A percentile compares a stretch with the other conserved stretches of the same genome.
phyloP scores from a whole-genome alignment of 2,888 invertebrate genomes.

The Omphaloscelis lunosa region DNA sequence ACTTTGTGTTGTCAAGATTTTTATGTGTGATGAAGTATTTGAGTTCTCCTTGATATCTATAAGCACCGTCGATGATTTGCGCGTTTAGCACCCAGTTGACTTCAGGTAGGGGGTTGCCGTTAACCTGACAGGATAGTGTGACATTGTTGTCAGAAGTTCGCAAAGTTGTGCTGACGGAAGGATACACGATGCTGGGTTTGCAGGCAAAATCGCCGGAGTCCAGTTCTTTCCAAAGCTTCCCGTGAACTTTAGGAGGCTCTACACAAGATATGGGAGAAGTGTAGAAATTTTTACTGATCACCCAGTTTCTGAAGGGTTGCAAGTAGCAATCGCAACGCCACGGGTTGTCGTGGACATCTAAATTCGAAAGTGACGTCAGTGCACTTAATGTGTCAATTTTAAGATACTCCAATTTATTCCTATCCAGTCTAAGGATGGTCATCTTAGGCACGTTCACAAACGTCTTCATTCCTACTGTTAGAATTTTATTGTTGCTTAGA shows the following conservation, averaged over 20 bases:
- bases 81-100: constrained; percentile 94
- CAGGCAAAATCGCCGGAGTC: constrained; percentile 95
- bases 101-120: constrained; percentile 94
- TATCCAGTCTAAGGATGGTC: constrained; percentile 92
- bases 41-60: constrained; percentile 87
- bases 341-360: constrained; percentile 95
- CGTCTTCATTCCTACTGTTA: constrained; percentile 92
- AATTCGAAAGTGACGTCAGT: constrained; percentile 92
- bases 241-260: constrained; percentile 92
- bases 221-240: constrained; percentile 94
- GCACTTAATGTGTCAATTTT: constrained; percentile 92
- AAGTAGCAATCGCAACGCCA: constrained; percentile 97
- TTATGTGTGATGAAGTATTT: constrained; percentile 86
- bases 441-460: constrained; percentile 93
- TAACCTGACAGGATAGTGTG: constrained; percentile 94
- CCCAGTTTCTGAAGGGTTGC: constrained; percentile 94
- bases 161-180: constrained; percentile 90
- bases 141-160: constrained; percentile 92
- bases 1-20: constrained; percentile 85
- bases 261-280: constrained; percentile 94
- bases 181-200: constrained; percentile 93
- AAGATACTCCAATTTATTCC: constrained; percentile 93
- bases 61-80: constrained; percentile 90
- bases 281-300: constrained; percentile 93
- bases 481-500: constrained; percentile 94